Conservation (phyloP, 2,797 vertebrate genomes). For the Miichthys miiuy region DNA sequence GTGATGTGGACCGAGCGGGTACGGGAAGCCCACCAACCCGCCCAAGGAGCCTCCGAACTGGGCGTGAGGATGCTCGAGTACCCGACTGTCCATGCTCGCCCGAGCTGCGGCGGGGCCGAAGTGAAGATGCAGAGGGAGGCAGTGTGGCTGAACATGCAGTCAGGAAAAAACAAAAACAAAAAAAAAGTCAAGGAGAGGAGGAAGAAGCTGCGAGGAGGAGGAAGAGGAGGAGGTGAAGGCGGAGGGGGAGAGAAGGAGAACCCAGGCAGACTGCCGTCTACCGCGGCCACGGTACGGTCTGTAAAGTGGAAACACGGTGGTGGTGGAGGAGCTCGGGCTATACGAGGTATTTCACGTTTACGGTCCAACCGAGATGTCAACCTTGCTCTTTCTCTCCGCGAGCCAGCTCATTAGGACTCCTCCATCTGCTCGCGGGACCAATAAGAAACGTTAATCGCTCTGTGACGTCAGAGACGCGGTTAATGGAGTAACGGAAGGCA, state of each 20-base stretch:
- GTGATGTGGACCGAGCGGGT: slow-evolving; percentile 92
- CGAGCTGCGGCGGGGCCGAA: slow-evolving; percentile 85
- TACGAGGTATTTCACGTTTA: slow-evolving; percentile 57
- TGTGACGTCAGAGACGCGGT: slow-evolving; percentile 94
- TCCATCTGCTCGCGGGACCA: slow-evolving; percentile 94
- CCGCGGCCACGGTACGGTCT: slow-evolving; percentile 55
- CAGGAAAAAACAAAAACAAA: slow-evolving; percentile 32
- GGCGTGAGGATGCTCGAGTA: slow-evolving; percentile 97
- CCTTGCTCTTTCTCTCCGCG: slow-evolving; percentile 54
- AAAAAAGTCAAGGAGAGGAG: slow-evolving; percentile 53
- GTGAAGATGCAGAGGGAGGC: slow-evolving; percentile 77
- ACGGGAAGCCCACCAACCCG: slow-evolving; percentile 96
- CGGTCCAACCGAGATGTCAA: slow-evolving; percentile 71
- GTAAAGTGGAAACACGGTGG: neutral
- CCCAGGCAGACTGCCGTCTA: slow-evolving; percentile 48
- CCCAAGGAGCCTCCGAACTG: slow-evolving; percentile 94
- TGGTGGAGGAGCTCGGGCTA: slow-evolving; percentile 32
- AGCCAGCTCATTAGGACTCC: slow-evolving; percentile 77
- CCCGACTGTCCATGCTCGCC: slow-evolving; percentile 96
- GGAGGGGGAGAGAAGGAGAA: slow-evolving; percentile 12
- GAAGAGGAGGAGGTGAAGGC: slow-evolving; percentile 32
- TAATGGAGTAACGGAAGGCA: slow-evolving; percentile 70
- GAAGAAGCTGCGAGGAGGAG: slow-evolving; percentile 40
- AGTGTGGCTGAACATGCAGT: slow-evolving; percentile 85
- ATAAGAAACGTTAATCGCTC: slow-evolving; percentile 93